Base-by-base conservation (phyloP, 2,888 invertebrate species). In the Drymonia ruficornis region DNA sequence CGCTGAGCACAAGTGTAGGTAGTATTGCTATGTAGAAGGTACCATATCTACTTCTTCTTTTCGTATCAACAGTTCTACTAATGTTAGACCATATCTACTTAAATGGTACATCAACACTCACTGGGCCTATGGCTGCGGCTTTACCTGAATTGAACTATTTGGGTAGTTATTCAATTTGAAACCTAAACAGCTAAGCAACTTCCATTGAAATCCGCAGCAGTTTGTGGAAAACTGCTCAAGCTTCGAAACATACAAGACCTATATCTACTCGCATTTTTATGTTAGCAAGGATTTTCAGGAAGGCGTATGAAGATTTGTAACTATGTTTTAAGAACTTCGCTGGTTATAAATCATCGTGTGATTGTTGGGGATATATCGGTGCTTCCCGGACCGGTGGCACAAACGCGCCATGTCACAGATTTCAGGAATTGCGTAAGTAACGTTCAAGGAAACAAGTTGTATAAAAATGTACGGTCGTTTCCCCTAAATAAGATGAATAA, bases 291-390 rank as follows among this genome's bases (percentile, higher is more conserved):
- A 40, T 40, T 40, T 40, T 40, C 16, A n/a, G 38, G 13, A 15
- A 16, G 40, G 8, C 3, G 12, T 16, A 40, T 2, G 45, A 28
- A 15, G 45, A 28, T 45, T 28, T 6, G 23, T 23, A 23, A 23
- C 23, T 23, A 44, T 23, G n/a, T 46, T 46, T n/a, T 9, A 5
- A 12, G 12, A 18, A 47, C 18, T 18, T 18, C 13, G 34, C 11
- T 18, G 47, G 3, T 13, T 46, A 7, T 34, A 47, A 47, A 47
- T 47, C 47, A 47, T 47, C 47, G 18, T 9, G 6, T 29, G 29
- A n/a, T 15, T 34, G 9, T 15, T 11, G 12, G 15, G 7, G 47
- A 34, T 47, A 47, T 28, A 47, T 34, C 34, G 5, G 29, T n/a
- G 19, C 29, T 46, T 29, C 29, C 46, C 16, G 31, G 46, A 46